Conservation (phyloP, 2,888 invertebrate species). For the Lepidochitona cinerea region DNA sequence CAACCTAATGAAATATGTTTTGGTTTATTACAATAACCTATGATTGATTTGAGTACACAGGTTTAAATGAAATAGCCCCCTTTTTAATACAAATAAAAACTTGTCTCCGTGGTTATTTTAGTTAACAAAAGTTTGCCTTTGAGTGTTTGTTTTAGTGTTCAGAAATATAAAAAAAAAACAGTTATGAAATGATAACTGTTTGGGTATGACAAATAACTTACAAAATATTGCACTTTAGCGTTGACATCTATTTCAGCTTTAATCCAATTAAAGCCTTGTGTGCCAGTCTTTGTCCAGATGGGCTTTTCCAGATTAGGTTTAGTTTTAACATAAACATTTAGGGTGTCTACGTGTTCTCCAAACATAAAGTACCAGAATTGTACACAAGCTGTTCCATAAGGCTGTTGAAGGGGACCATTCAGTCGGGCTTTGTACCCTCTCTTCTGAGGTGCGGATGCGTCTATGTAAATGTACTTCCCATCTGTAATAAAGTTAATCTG, state of each 20-base stretch:
- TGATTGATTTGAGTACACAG: no score
- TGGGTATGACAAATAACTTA: no score
- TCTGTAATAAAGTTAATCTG: not conserved
- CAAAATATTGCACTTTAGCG: slow-evolving; percentile 44
- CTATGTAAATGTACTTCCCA: slow-evolving; percentile 57
- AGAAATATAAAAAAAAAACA: not conserved
- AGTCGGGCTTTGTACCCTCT: slow-evolving; percentile 46
- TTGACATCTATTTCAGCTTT: slow-evolving; percentile 45
- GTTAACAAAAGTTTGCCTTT: no score
- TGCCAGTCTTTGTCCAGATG: slow-evolving; percentile 38
- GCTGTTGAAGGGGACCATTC: slow-evolving; percentile 32
- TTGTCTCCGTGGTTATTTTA: no score
- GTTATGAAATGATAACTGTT: not conserved
- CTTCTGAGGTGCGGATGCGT: slow-evolving; percentile 45
- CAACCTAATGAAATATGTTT: no score
- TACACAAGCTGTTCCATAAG: slow-evolving; percentile 48
- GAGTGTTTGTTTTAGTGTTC: no score
- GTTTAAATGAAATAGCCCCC: no score
- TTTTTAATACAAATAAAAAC: no score
- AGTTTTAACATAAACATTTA: slow-evolving; percentile 46
- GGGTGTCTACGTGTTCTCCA: slow-evolving; percentile 51
- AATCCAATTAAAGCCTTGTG: slow-evolving; percentile 53
- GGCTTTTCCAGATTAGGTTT: slow-evolving; percentile 22
- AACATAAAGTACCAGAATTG: slow-evolving; percentile 66
- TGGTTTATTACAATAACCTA: no score